phyloP scores from a whole-genome alignment of 1,140 invertebrate genomes.

The Drosophila lacteicornis region DNA sequence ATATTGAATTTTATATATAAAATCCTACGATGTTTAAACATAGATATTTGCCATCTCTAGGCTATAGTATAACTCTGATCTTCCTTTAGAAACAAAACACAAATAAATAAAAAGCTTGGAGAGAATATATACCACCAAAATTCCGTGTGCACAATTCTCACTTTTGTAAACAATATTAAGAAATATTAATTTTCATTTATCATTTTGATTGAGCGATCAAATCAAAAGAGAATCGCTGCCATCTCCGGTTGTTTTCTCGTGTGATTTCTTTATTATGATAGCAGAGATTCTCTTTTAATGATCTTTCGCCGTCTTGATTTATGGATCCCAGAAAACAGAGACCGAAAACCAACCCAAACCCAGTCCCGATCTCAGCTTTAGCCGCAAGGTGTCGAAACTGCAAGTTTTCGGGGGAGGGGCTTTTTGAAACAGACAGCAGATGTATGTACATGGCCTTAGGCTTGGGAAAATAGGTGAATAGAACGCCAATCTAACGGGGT shows the following conservation, averaged over 20 bases:
- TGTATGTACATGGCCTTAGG: background rate
- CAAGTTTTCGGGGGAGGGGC: constrained; percentile 44
- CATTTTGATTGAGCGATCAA: constrained; percentile 85
- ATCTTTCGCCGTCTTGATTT: constrained; percentile 76
- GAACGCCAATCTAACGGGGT: constrained; percentile 26
- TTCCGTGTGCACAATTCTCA: constrained; percentile 81
- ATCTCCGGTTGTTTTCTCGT: constrained; percentile 76
- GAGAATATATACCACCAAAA: constrained; percentile 26
- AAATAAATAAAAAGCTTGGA: constrained; percentile 13
- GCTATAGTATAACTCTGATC: background rate
- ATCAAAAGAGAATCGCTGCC: constrained; percentile 61
- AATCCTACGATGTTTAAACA: background rate
- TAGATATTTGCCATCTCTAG: background rate
- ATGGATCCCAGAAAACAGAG: constrained; percentile 56
- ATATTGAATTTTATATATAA: no score
- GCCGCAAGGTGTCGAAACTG: constrained; percentile 79
- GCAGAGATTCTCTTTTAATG: constrained; percentile 79
- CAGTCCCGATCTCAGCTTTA: constrained; percentile 24
- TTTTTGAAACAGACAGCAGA: background rate
- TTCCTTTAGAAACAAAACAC: background rate
- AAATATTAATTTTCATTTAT: constrained; percentile 85
- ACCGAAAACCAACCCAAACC: constrained; percentile 5
- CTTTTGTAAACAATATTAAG: constrained; percentile 85
- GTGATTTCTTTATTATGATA: constrained; percentile 84
- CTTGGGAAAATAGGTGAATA: constrained; percentile 35